phyloP scores from a whole-genome alignment of 2,888 invertebrate species.

The Cistogaster globosa region DNA sequence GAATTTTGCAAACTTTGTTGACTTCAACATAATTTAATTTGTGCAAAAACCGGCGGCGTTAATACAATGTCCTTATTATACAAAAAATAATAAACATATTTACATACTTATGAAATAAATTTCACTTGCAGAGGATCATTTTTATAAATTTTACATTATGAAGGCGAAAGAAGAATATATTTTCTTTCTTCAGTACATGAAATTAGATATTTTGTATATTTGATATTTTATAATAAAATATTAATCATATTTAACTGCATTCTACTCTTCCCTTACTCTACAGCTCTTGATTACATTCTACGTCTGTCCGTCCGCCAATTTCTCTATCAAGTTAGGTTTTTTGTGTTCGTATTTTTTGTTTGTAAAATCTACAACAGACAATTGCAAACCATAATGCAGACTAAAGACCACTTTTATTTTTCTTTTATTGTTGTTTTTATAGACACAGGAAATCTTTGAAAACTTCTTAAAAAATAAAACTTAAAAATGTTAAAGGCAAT shows the following conservation, averaged over 20 bases:
- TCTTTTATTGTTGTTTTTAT: conserved; percentile 10
- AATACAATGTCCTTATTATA: no score
- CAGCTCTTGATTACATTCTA: background rate
- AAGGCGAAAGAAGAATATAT: background rate
- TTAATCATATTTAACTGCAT: conserved; percentile 30
- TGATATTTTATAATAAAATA: conserved; percentile 23
- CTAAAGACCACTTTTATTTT: conserved; percentile 14
- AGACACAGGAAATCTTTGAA: conserved; percentile 60
- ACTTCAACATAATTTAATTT: no score
- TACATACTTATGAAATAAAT: no score
- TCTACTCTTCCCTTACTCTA: background rate
- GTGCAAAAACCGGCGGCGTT: no score
- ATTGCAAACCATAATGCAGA: conserved; percentile 21
- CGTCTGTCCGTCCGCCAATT: background rate
- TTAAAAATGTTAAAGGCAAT: background rate
- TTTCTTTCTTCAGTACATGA: conserved; percentile 2
- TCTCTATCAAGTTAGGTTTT: background rate
- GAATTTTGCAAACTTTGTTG: no score
- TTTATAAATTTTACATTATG: background rate
- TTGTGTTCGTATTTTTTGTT: background rate
- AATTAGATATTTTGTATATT: conserved; percentile 40
- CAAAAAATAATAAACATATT: no score
- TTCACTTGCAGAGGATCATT: background rate
- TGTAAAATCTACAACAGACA: background rate
- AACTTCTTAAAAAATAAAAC: conserved; percentile 30